Evolutionary conservation across 1,140 invertebrate species (phyloP).

Genomic region (Oryctes rhinoceros): DNA sequence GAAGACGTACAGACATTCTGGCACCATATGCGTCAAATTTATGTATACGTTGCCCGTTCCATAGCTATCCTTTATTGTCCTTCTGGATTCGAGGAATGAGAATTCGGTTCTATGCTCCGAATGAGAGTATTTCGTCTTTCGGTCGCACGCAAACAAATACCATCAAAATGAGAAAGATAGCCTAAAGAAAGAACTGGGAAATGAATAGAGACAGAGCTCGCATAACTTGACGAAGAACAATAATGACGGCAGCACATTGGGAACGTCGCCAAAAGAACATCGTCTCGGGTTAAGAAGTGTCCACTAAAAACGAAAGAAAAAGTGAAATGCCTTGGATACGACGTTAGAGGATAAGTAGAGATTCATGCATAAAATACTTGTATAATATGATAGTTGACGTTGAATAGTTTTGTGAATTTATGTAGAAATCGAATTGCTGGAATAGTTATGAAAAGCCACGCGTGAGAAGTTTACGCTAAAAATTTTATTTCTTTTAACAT

Average conservation of each 20-base stretch:
- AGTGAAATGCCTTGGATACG: not conserved
- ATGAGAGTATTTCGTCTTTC: not conserved
- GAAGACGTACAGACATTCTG: constrained; percentile 1
- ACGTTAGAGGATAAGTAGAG: not conserved
- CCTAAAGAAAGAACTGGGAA: not conserved
- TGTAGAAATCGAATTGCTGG: too few relatives aligned
- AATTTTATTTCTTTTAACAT: too few relatives aligned
- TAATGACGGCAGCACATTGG: constrained; percentile 26
- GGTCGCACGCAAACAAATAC: constrained; percentile 4
- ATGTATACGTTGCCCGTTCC: not conserved
- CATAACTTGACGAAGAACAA: constrained; percentile 11
- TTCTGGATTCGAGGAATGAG: not conserved
- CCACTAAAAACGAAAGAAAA: not conserved
- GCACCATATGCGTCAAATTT: constrained; percentile 34
- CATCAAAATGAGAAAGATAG: not conserved
- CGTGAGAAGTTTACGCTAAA: too few relatives aligned
- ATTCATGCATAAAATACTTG: constrained; percentile 3
- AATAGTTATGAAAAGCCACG: too few relatives aligned
- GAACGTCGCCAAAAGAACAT: not conserved
- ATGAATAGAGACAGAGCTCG: not conserved
- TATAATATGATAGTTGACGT: not conserved
- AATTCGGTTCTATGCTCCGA: constrained; percentile 8
- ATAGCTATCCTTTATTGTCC: constrained; percentile 13
- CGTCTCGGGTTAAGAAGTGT: not conserved
- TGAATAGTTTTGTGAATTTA: too few relatives aligned